These are phyloP conservation scores for Beroe forskalii DNA, from an alignment of 37 sponge, comb jelly and placozoan genomes.

Conservation along the genomic window DNA sequence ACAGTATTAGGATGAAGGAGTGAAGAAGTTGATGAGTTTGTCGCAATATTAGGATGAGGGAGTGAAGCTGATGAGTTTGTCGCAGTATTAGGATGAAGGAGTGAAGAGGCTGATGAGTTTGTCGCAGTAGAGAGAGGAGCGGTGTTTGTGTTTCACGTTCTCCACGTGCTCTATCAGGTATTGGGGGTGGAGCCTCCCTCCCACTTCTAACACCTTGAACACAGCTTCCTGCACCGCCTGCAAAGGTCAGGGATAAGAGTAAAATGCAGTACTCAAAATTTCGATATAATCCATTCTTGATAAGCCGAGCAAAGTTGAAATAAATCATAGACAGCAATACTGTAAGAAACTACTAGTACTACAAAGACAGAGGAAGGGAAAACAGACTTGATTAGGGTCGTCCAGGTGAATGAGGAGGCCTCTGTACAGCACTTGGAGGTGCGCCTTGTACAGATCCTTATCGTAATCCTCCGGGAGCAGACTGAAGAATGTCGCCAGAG, in stretches of 20 bases:
- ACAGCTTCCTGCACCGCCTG: conserved; percentile 72
- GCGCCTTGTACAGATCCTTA: conserved; percentile 77
- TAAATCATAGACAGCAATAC: too few relatives aligned
- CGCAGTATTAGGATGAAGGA: too few relatives aligned
- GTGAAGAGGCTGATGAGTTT: conserved; percentile 23
- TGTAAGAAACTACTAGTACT: too few relatives aligned
- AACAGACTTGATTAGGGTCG: conserved; percentile 72
- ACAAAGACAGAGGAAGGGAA: too few relatives aligned
- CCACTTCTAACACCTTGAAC: conserved; percentile 72
- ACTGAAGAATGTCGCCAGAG: conserved; percentile 70
- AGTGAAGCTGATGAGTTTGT: too few relatives aligned
- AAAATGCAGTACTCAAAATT: too few relatives aligned
- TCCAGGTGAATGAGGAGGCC: conserved; percentile 90
- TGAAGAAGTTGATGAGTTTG: too few relatives aligned
- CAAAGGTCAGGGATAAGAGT: too few relatives aligned
- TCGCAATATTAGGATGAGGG: too few relatives aligned
- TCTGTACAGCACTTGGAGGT: conserved; percentile 80
- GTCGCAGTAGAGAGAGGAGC: conserved; percentile 66
- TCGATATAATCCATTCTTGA: too few relatives aligned
- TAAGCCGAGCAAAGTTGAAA: too few relatives aligned
- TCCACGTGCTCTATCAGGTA: conserved; percentile 75
- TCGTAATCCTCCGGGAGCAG: conserved; percentile 83
- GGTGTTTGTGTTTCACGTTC: conserved; percentile 83
- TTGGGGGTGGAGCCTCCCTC: conserved; percentile 68
- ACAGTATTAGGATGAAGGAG: too few relatives aligned